These are phyloP conservation scores for Eristalis pertinax DNA, from an alignment of 2,888 invertebrate genomes.

Conservation along the genomic window DNA sequence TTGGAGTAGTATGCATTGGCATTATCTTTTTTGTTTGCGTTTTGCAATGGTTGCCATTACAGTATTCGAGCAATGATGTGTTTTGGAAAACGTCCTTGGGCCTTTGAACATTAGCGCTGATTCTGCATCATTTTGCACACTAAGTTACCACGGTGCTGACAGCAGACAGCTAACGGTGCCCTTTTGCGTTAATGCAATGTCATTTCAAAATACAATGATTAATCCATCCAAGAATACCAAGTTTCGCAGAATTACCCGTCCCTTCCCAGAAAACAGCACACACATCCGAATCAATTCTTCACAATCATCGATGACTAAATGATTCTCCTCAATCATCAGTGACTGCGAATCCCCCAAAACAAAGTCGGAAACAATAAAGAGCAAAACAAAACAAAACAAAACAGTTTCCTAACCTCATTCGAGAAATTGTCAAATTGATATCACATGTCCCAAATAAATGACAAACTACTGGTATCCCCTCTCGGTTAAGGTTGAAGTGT, in stretches of 20 bases:
- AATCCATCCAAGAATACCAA: background rate
- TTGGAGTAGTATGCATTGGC: no score
- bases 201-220: background rate
- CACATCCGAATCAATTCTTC: background rate
- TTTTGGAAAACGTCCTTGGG: no score
- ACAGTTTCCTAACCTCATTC: background rate
- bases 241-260: background rate
- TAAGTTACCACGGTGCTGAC: no score
- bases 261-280: background rate
- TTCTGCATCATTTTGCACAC: no score
- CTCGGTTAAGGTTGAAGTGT: background rate
- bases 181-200: background rate
- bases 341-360: background rate
- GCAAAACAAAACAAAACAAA: background rate
- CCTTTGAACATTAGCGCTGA: no score
- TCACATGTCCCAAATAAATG: conserved; percentile 2
- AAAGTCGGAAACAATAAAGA: background rate
- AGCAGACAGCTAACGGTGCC: no score
- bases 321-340: background rate
- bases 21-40: no score
- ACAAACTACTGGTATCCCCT: background rate
- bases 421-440: background rate
- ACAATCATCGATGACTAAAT: background rate
- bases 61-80: no score
- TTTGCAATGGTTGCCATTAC: no score